A percentile compares a stretch with the other conserved stretches of the same genome.
phyloP scores from a whole-genome alignment of 2,888 invertebrate genomes.

The Agrotis ipsilon region DNA sequence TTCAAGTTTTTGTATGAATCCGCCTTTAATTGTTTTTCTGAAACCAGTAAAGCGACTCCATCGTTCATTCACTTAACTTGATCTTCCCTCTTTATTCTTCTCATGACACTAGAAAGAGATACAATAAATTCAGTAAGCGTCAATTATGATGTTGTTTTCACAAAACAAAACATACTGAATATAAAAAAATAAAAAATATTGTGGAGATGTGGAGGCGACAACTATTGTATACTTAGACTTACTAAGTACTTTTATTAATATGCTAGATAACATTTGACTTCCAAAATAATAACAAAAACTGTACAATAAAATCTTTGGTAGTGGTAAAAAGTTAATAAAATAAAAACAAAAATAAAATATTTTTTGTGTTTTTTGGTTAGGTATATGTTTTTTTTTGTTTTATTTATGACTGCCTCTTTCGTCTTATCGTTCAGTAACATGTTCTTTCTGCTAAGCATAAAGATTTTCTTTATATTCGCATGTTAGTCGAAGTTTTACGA shows the following conservation, averaged over 20 bases:
- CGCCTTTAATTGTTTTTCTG: conserved; percentile 46
- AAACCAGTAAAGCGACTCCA: conserved; percentile 50
- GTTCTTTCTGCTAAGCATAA: neutral
- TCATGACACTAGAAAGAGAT: conserved; percentile 29
- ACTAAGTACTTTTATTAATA: too few species aligned
- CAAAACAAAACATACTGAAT: conserved; percentile 7
- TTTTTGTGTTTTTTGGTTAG: too few species aligned
- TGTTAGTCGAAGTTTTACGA: too few species aligned
- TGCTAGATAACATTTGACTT: too few species aligned
- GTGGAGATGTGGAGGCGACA: too few species aligned
- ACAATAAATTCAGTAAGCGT: conserved; percentile 31
- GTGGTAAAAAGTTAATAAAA: too few species aligned
- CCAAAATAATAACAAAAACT: too few species aligned
- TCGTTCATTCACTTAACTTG: conserved; percentile 52
- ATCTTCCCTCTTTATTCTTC: conserved; percentile 39
- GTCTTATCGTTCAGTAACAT: neutral
- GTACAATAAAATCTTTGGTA: too few species aligned
- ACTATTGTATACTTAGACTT: too few species aligned
- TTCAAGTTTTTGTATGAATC: conserved; percentile 45
- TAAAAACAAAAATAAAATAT: too few species aligned
- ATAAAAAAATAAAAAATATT: too few species aligned
- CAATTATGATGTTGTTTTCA: conserved; percentile 49
- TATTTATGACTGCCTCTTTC: accelerated
- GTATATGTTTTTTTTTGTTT: neutral
- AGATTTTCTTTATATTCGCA: neutral